phyloP scores from a whole-genome alignment of 2,113 vertebrate genomes.

The Pelmatolapia mariae region DNA sequence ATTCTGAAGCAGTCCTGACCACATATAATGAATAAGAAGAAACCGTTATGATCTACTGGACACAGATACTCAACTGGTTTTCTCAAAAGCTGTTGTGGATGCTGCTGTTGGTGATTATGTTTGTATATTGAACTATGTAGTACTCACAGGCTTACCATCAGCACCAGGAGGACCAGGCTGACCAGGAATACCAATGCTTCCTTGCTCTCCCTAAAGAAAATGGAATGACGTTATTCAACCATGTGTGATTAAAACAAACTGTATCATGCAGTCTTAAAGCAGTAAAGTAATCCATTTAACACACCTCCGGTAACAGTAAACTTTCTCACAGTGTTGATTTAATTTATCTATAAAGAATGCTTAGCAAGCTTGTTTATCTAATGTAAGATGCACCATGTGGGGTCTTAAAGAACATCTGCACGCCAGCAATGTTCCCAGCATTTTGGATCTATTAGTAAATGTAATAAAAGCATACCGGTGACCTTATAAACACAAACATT shows the following conservation, averaged over 20 bases:
- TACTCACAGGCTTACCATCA: conserved; percentile 99
- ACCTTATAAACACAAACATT: conserved; percentile 61
- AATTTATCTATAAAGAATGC: neutral
- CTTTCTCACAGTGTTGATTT: neutral
- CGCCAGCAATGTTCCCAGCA: conserved; percentile 13
- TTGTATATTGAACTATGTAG: conserved; percentile 85
- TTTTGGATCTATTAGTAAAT: conserved; percentile 40
- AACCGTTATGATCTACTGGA: neutral
- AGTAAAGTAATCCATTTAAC: neutral
- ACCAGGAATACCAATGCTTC: conserved; percentile 78
- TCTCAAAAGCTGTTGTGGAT: neutral
- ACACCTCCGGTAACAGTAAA: neutral
- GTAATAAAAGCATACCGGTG: conserved; percentile 34
- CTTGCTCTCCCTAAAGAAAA: conserved; percentile 80
- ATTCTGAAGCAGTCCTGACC: neutral
- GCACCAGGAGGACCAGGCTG: conserved; percentile 88
- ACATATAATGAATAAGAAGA: conserved; percentile 7
- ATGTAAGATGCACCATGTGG: conserved; percentile 2
- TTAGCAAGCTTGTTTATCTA: neutral
- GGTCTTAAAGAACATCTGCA: conserved; percentile 35
- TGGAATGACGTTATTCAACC: neutral
- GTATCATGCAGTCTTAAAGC: neutral
- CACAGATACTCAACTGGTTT: neutral
- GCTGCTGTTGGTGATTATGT: conserved; percentile 19
- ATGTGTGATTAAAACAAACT: neutral